phyloP scores from a whole-genome alignment of 2,888 invertebrate genomes.

The Drosophila multiciliata region DNA sequence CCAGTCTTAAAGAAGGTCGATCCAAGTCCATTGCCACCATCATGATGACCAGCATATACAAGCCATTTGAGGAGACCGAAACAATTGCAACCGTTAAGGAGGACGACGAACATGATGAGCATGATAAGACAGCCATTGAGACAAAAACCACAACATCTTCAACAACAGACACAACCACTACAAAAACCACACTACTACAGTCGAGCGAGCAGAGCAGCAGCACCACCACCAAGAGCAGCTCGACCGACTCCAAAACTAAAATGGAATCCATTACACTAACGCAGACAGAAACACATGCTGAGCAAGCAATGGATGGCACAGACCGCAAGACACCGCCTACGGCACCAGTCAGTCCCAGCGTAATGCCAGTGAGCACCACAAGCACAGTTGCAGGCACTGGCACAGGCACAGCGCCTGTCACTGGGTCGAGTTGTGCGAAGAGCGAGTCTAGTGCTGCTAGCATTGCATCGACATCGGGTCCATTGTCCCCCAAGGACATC shows the following conservation, averaged over 20 bases:
- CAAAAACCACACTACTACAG: conserved; percentile 49
- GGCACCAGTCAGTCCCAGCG: conserved; percentile 88
- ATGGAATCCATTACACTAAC: conserved; percentile 56
- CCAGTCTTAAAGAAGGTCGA: conserved; percentile 83
- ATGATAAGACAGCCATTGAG: conserved; percentile 4
- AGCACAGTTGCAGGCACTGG: conserved; percentile 84
- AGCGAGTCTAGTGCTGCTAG: conserved; percentile 70
- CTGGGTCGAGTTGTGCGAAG: conserved; percentile 61
- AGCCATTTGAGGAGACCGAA: conserved; percentile 80
- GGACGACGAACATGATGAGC: conserved; percentile 64
- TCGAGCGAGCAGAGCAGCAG: conserved; percentile 55
- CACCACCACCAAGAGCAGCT: conserved; percentile 41
- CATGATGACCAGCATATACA: conserved; percentile 85
- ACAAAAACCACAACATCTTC: conserved; percentile 32
- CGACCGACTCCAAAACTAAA: conserved; percentile 43
- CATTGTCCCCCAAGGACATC: conserved; percentile 85
- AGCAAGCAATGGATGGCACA: conserved; percentile 43
- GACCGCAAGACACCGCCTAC: conserved; percentile 88
- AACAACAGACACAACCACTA: conserved; percentile 33
- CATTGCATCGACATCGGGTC: conserved; percentile 80
- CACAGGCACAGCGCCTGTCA: conserved; percentile 41
- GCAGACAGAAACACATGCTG: conserved; percentile 59
- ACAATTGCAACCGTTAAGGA: conserved; percentile 72
- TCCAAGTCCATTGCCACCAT: conserved; percentile 85
- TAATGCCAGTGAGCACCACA: conserved; percentile 86